Conservation (phyloP, 2,888 invertebrate species). For the Bibio marci region DNA sequence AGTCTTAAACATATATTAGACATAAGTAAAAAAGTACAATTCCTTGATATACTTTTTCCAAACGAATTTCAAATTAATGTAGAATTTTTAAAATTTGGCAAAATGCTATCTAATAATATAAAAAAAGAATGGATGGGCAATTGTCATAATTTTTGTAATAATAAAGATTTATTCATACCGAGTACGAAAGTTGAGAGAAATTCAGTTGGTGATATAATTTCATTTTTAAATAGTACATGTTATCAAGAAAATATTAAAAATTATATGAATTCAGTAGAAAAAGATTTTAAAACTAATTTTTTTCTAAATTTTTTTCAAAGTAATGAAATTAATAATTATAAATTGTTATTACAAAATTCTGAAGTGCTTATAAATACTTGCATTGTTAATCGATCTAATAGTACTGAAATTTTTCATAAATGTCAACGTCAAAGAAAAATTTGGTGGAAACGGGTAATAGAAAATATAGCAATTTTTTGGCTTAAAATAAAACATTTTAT, state of each 20-base stretch:
- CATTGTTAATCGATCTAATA: slow-evolving; percentile 17
- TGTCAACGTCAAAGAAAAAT: slow-evolving; percentile 61
- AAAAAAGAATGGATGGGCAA: slow-evolving; percentile 35
- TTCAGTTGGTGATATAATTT: no score
- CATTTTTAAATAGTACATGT: no score
- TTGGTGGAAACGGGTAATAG: slow-evolving; percentile 72
- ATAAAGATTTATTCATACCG: slow-evolving; percentile 9
- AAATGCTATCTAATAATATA: slow-evolving; percentile 35
- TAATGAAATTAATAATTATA: no score
- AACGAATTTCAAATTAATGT: slow-evolving; percentile 10
- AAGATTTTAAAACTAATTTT: no score
- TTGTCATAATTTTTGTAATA: slow-evolving; percentile 14
- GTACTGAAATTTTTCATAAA: slow-evolving; percentile 49
- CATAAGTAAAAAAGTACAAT: slow-evolving; percentile 10
- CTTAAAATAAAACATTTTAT: slow-evolving; percentile 7
- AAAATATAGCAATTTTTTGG: slow-evolving; percentile 23
- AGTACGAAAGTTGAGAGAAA: slow-evolving; percentile 26
- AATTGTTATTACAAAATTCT: slow-evolving; percentile 4
- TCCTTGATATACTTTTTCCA: slow-evolving; percentile 11
- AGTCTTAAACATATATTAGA: slow-evolving; percentile 5
- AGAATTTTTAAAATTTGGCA: slow-evolving; percentile 23
- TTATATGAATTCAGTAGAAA: no score
- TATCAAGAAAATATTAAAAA: no score
- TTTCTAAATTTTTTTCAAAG: no score
- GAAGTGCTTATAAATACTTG: slow-evolving; percentile 15